Evolutionary conservation across 1,140 invertebrate species (phyloP), one percentile per base, ranked within the genome.

Genomic region (Hypsibius dujardini): DNA sequence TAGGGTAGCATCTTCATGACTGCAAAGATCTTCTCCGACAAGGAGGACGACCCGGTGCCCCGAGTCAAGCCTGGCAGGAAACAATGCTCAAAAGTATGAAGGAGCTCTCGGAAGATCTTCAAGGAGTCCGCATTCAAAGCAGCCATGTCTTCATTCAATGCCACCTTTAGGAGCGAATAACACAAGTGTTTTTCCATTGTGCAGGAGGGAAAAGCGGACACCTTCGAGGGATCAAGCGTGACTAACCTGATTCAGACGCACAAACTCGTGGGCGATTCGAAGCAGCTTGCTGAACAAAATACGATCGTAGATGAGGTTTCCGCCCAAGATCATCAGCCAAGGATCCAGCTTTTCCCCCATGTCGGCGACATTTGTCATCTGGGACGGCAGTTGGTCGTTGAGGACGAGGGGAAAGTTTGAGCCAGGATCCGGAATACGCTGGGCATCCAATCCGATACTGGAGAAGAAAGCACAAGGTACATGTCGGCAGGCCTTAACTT

Each of bases 361-460:
- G 1, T 56, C 47, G 70, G 59, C 69, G 42, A 67, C 12, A 67
- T 2, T 70, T 46, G 47, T 71, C 70, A 45, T 46, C 70, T 50
- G 71, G 70, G 12, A 15, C 15, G 75, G 47, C 47, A 62, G 73
- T 69, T 72, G 62, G 14, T 71, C 70, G 46, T 74, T 74, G 46
- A 46, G 45, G 59, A 70, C 62, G 59, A 59, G 40, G 47, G 47
- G 50, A 60, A 50, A 47, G 70, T 75, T 46, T 46, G 28, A 3
- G 40, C 60, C 15, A 72, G 50, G 46, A 3, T 12, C 7, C 12
- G 12, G 42, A 42, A 67, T 15, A 7, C 7, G 7, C 12, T 15
- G 62, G 3, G 62, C 3, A 45, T 67, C 62, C 62, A 67, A 42
- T 12, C 62, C 62, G 45, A 67, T 45, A 45, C 62, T 67, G 62